Evolutionary conservation across 2,888 invertebrate species (phyloP).

Genomic region (Parnassius glacialis): DNA sequence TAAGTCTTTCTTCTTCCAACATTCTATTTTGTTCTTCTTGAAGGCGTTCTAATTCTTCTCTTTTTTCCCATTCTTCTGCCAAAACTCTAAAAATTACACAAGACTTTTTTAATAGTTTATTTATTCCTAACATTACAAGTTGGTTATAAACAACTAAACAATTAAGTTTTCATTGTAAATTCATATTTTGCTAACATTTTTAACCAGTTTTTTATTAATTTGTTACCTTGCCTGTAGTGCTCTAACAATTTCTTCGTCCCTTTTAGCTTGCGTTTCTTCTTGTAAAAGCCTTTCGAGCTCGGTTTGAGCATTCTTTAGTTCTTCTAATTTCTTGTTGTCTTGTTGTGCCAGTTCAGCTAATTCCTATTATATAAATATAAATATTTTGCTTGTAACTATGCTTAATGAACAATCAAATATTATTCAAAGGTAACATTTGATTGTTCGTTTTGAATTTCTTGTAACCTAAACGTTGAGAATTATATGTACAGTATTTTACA

Average conservation of each 20-base stretch:
- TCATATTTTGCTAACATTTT: no score
- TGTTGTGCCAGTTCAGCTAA: conserved; percentile 85
- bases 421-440: no score
- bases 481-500: no score
- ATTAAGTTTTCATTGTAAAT: no score
- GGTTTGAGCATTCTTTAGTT: conserved; percentile 85
- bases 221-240: conserved; percentile 83
- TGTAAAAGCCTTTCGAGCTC: conserved; percentile 87
- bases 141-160: no score
- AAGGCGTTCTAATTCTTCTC: conserved; percentile 89
- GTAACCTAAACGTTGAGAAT: no score
- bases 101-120: no score
- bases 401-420: no score
- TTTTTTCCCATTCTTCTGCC: conserved; percentile 91
- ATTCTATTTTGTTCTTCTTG: conserved; percentile 88
- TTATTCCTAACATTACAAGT: no score
- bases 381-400: no score
- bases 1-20: conserved; percentile 87
- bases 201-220: neutral
- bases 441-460: no score
- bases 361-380: conserved; percentile 77
- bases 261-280: conserved; percentile 91
- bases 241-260: conserved; percentile 90
- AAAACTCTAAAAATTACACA: conserved; percentile 74
- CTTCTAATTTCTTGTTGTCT: conserved; percentile 86